phyloP scores from a whole-genome alignment of 2,113 vertebrate genomes.

The Dipodomys stephensi region DNA sequence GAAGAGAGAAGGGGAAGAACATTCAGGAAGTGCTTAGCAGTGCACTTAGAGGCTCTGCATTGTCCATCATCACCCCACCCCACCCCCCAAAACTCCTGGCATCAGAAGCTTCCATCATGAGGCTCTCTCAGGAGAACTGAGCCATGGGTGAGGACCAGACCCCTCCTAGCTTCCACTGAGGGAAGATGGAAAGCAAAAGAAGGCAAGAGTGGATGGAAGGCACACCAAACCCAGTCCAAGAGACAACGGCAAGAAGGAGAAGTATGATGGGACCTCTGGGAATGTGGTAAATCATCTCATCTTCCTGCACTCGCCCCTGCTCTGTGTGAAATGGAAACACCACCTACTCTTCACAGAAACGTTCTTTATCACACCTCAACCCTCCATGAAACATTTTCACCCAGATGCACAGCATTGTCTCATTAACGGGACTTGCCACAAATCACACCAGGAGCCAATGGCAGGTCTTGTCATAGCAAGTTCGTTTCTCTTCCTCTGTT shows the following conservation, averaged over 20 bases:
- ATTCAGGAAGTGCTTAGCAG: background rate
- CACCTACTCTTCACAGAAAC: background rate
- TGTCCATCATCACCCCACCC: background rate
- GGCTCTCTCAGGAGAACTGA: background rate
- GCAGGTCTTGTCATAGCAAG: background rate
- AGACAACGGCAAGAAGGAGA: background rate
- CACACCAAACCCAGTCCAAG: background rate
- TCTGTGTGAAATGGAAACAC: too few species aligned
- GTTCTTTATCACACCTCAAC: rapidly evolving
- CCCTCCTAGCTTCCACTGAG: background rate
- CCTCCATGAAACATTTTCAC: background rate
- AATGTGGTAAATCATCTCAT: background rate
- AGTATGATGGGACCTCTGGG: background rate
- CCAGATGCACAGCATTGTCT: background rate
- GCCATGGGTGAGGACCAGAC: background rate
- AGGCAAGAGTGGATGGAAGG: background rate
- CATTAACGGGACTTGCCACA: background rate
- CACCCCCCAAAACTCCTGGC: background rate
- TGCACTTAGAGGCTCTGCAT: background rate
- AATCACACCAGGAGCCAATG: background rate
- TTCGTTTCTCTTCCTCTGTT: background rate
- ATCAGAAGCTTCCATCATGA: background rate
- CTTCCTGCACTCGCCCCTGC: background rate
- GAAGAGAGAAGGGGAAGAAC: background rate
- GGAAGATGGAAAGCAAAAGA: background rate